These are phyloP conservation scores for Acestrorhynchus altus DNA, from an alignment of 2,797 vertebrate genomes.

Conservation along the genomic window DNA sequence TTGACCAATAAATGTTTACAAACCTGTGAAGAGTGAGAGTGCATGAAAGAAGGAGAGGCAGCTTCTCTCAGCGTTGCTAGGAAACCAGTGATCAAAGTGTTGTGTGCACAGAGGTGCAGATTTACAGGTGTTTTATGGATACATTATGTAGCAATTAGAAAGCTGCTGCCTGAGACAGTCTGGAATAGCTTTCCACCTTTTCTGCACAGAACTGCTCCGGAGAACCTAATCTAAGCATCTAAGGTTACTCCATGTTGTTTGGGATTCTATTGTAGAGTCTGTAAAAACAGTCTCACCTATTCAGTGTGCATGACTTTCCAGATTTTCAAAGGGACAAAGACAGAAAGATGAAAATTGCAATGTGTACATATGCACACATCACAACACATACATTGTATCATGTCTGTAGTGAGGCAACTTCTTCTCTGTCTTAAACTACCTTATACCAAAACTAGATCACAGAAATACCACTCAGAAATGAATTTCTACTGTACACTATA, in stretches of 20 bases:
- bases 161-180: conserved; percentile 4
- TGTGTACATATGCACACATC: background rate
- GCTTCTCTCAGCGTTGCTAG: background rate
- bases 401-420: background rate
- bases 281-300: background rate
- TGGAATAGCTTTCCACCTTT: background rate
- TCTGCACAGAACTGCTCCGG: background rate
- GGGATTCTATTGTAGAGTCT: background rate
- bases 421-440: too few relatives aligned
- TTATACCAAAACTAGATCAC: too few relatives aligned
- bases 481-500: too few relatives aligned
- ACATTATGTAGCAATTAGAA: conserved; percentile 29
- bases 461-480: too few relatives aligned
- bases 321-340: too few relatives aligned
- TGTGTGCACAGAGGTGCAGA: background rate
- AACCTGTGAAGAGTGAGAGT: background rate
- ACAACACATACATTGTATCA: background rate
- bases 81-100: conserved; percentile 15
- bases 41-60: background rate
- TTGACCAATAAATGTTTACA: background rate
- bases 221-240: too few relatives aligned
- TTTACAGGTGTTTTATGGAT: conserved; percentile 5
- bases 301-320: background rate
- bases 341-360: background rate
- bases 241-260: background rate